Evolutionary conservation across 1,140 invertebrate species (phyloP).

Genomic region (Arion vulgaris): DNA sequence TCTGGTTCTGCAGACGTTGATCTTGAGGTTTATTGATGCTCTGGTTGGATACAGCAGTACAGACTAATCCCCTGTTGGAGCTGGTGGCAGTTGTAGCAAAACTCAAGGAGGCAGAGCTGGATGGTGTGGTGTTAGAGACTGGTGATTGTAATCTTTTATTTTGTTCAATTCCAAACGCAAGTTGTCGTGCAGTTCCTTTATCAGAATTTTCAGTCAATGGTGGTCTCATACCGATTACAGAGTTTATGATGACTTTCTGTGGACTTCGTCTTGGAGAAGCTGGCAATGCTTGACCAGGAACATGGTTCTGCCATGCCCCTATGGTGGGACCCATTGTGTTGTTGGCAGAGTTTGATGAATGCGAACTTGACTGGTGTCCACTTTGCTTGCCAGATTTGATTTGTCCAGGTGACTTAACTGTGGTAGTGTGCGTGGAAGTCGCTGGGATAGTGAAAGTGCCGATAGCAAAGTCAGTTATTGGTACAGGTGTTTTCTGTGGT

Average conservation of each 20-base stretch:
- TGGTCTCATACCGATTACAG: slow-evolving; percentile 59
- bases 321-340: slow-evolving; percentile 27
- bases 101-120: slow-evolving; percentile 33
- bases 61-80: slow-evolving; percentile 17
- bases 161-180: slow-evolving; percentile 71
- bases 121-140: background rate
- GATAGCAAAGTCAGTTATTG: slow-evolving; percentile 47
- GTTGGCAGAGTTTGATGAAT: slow-evolving; percentile 65
- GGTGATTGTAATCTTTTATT: slow-evolving; percentile 7
- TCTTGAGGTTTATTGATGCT: slow-evolving; percentile 8
- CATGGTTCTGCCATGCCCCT: slow-evolving; percentile 36
- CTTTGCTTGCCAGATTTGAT: slow-evolving; percentile 18
- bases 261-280: slow-evolving; percentile 49
- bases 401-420: slow-evolving; percentile 18
- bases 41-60: slow-evolving; percentile 73
- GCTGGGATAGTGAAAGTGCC: slow-evolving; percentile 44
- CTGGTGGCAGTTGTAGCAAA: slow-evolving; percentile 39
- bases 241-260: slow-evolving; percentile 80
- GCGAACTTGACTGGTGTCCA: slow-evolving; percentile 1
- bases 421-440: slow-evolving; percentile 24
- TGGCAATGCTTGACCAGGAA: slow-evolving; percentile 73
- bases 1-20: slow-evolving; percentile 25
- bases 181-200: slow-evolving; percentile 40
- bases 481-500: slow-evolving; percentile 36
- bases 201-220: slow-evolving; percentile 7